Base-by-base conservation (phyloP, 2,113 vertebrate genomes). In the Xenotilapia longispinis region DNA sequence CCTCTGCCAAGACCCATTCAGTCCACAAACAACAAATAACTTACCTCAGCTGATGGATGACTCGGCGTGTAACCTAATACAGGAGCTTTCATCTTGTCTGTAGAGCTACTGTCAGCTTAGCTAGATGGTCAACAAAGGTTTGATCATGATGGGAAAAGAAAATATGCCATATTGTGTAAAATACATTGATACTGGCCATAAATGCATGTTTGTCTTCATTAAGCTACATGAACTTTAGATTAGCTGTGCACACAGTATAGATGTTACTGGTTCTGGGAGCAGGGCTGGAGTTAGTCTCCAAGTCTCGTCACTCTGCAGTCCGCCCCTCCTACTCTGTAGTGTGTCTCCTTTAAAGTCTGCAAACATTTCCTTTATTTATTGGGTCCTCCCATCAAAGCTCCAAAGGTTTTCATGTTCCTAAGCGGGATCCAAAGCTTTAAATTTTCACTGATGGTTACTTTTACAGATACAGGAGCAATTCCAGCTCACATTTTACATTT, bases 1-100 rank as follows among this genome's bases (percentile, higher is more conserved):
- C 42, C 40, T 83, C 73, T 49, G 42, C 65, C 82, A 54, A 42
- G 23, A 42, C 63, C 87, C 68, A 55, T 75, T 88, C 78, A 53
- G 81, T 75, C 87, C 81, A 92, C 88, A 86, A 90, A 89, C 89
- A 93, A 91, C 90, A 93, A 94, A 94, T 91, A 93, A 65, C 68
- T 89, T 12, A 80, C 23, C 87, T 93, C 81, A 87, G 73, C 80
- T 84, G 91, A 95, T 68, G 70, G 86, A 91, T 88, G 84, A 87
- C 81, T 88, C 83, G 14, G 6, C 9, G 82, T 63, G 88, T 84
- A 91, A 94, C 87, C 73, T 19, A 36, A 92, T 73, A 84, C n/a
- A 6, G 14, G 23, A 73, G 73, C 73, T 91, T 89, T 91, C 21
- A 89, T 91, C 88, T 84, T 73, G 28, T 90, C 82, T 90, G 75